Evolutionary conservation across 53 echinoderm and acorn worm genomes (phyloP).

Genomic region (Astropecten irregularis): DNA sequence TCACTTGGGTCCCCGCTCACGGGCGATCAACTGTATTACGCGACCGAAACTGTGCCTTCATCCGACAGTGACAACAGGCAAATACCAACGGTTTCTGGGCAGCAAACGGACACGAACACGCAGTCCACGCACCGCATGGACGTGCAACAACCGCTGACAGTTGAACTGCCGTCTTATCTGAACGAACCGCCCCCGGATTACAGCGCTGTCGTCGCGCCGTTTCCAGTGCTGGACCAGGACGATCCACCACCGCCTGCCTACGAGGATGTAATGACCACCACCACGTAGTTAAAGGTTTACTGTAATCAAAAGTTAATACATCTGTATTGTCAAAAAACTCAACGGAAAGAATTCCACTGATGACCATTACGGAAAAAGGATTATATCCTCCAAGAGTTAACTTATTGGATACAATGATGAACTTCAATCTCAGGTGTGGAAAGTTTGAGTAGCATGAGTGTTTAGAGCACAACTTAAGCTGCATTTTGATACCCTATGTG

Average conservation of each 20-base stretch:
- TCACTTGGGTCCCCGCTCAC: no score
- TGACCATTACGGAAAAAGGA: no score
- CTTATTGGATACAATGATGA: background rate
- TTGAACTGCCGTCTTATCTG: background rate
- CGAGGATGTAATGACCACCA: constrained; percentile 1
- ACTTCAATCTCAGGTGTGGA: background rate
- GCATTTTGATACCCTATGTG: background rate
- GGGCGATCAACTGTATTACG: no score
- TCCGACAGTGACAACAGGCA: no score
- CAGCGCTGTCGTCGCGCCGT: background rate
- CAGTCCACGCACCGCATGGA: background rate
- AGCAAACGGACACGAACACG: background rate
- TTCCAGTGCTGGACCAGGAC: background rate
- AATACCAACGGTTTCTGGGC: background rate
- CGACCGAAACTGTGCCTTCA: no score
- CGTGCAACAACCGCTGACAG: background rate
- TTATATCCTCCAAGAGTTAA: no score
- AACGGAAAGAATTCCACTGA: no score
- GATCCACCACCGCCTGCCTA: constrained; percentile 33
- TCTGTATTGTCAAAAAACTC: no score
- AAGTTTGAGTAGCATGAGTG: background rate
- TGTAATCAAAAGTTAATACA: no score
- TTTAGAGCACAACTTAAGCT: background rate
- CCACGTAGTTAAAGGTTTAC: no score
- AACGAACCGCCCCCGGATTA: constrained; percentile 18